Evolutionary conservation across 2,113 vertebrate genomes (phyloP).

Genomic region (Psophia crepitans): DNA sequence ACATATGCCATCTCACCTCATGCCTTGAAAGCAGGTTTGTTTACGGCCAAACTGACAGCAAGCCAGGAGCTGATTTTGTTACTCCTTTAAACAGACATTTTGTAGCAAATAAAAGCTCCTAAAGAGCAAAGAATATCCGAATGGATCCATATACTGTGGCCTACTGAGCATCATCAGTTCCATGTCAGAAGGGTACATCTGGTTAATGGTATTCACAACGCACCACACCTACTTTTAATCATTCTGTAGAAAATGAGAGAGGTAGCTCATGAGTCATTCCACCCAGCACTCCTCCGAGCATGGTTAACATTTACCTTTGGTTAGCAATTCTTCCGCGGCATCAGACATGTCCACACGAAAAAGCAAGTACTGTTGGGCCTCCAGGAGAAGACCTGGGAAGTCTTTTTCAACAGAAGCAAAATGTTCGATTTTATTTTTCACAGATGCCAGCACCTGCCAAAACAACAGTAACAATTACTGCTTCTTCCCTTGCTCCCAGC

Average conservation of each 20-base stretch:
- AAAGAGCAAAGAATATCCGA: background rate
- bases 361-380: slow-evolving; percentile 91
- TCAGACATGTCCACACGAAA: slow-evolving; percentile 80
- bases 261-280: background rate
- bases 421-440: slow-evolving; percentile 94
- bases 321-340: slow-evolving; percentile 10
- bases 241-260: background rate
- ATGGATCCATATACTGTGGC: background rate
- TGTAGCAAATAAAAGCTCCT: background rate
- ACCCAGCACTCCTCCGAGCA: background rate
- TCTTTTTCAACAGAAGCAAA: slow-evolving; percentile 83
- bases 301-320: slow-evolving; percentile 66
- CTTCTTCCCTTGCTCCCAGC: background rate
- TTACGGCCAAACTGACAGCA: background rate
- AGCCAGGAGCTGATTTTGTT: background rate
- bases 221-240: background rate
- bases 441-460: slow-evolving; percentile 88
- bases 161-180: background rate
- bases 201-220: background rate
- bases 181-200: background rate
- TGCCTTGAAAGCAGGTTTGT: background rate
- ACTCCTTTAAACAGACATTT: background rate
- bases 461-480: slow-evolving; percentile 10
- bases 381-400: slow-evolving; percentile 84
- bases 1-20: background rate